A percentile compares a stretch with the other conserved stretches of the same genome.
Evolutionary conservation across 2,113 vertebrate genomes (phyloP).

Genomic region (Daubentonia madagascariensis): DNA sequence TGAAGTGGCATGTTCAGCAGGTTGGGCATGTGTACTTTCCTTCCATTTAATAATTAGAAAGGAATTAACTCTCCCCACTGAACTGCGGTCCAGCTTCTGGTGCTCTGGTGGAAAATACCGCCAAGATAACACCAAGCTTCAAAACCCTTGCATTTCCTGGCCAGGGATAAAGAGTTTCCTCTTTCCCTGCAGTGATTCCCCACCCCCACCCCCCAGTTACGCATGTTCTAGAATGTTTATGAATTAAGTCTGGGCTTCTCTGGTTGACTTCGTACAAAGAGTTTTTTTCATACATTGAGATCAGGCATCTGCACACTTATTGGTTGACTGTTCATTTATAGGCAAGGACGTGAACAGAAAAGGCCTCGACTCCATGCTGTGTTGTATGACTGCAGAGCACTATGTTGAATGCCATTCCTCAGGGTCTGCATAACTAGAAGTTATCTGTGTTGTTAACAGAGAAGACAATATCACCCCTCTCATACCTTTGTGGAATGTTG

Average conservation of each 20-base stretch:
- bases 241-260: background rate
- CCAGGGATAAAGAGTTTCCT: background rate
- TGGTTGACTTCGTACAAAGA: background rate
- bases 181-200: background rate
- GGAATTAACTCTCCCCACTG: slow-evolving; percentile 31
- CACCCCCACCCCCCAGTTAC: background rate
- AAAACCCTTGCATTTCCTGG: background rate
- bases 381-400: background rate
- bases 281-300: background rate
- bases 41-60: slow-evolving; percentile 57
- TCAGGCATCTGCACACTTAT: background rate
- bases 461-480: background rate
- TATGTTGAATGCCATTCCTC: background rate
- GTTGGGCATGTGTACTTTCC: slow-evolving; percentile 40
- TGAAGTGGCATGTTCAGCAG: slow-evolving; percentile 25
- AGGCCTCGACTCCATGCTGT: background rate
- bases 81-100: background rate
- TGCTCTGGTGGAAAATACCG: background rate
- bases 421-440: background rate
- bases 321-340: background rate
- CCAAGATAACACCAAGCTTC: background rate
- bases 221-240: background rate
- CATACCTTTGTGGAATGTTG: slow-evolving; percentile 37
- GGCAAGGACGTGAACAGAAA: background rate
- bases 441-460: background rate